Percentiles rank a stretch among this genome's conserved stretches.
Conservation (phyloP, 2,113 vertebrate genomes). For the Ahaetulla prasina region DNA sequence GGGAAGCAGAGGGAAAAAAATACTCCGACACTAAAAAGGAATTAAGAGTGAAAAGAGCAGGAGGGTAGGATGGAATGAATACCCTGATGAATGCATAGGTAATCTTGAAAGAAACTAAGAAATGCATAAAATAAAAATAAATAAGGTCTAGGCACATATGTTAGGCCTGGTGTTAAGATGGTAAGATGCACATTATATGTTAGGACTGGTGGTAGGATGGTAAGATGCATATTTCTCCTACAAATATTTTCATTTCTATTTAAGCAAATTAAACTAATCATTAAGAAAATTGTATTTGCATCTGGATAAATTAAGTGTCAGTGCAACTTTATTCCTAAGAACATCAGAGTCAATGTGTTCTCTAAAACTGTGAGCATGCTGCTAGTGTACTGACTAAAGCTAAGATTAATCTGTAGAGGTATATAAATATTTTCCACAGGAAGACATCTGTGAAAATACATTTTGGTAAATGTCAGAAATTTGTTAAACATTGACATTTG, state of each 20-base stretch:
- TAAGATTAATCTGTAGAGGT: neutral
- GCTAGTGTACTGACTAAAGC: neutral
- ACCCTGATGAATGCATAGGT: neutral
- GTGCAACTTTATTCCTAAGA: neutral
- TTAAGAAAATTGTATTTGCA: neutral
- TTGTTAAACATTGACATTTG: neutral
- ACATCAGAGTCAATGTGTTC: neutral
- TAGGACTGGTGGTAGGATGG: neutral
- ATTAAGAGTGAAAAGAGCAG: neutral
- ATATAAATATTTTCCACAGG: neutral
- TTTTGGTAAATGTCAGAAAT: neutral
- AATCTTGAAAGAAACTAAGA: neutral
- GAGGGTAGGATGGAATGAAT: neutral
- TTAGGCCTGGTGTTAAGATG: neutral
- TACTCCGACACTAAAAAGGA: neutral
- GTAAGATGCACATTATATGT: neutral
- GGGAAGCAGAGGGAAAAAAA: neutral
- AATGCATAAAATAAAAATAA: neutral
- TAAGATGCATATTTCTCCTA: neutral
- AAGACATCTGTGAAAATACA: neutral
- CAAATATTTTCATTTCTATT: neutral
- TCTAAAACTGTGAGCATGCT: neutral
- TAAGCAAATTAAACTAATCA: neutral
- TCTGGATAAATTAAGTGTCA: neutral
- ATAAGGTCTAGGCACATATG: neutral